phyloP scores from a whole-genome alignment of 2,888 invertebrate species.

The Andrena flavipes region DNA sequence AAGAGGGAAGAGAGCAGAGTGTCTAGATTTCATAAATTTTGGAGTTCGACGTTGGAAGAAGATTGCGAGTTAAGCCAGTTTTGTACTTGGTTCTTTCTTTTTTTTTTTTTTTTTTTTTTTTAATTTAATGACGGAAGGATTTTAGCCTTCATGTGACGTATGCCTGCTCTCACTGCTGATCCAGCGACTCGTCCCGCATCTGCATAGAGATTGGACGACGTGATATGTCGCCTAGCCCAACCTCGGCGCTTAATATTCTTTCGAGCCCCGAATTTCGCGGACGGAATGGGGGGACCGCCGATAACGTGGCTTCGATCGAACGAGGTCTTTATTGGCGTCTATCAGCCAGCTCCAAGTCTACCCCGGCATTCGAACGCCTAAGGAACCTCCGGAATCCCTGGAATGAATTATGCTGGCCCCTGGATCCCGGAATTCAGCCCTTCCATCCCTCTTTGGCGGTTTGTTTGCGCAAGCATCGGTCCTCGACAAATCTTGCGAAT shows the following conservation, averaged over 20 bases:
- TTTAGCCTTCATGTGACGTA: neutral
- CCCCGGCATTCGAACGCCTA: slow-evolving; percentile 5
- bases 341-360: slow-evolving; percentile 6
- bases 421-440: slow-evolving; percentile 2
- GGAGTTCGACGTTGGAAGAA: too few relatives aligned
- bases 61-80: neutral
- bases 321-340: slow-evolving; percentile 10
- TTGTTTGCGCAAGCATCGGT: neutral
- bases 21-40: too few relatives aligned
- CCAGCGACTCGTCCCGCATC: slow-evolving; percentile 2
- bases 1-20: neutral
- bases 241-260: slow-evolving; percentile 1
- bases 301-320: slow-evolving; percentile 3
- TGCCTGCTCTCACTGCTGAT: neutral
- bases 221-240: neutral
- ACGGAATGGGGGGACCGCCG: neutral
- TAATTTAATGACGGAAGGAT: neutral
- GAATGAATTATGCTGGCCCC: slow-evolving; percentile 27
- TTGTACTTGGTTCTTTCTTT: neutral
- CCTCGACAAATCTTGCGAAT: neutral
- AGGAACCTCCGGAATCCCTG: slow-evolving; percentile 7
- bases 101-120: slow-evolving; percentile 1
- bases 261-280: neutral
- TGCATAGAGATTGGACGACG: slow-evolving; percentile 1
- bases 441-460: neutral